Base-by-base conservation (phyloP, 30 jellyfish, hydroid and myxozoan species). In the Aurelia sp. region DNA sequence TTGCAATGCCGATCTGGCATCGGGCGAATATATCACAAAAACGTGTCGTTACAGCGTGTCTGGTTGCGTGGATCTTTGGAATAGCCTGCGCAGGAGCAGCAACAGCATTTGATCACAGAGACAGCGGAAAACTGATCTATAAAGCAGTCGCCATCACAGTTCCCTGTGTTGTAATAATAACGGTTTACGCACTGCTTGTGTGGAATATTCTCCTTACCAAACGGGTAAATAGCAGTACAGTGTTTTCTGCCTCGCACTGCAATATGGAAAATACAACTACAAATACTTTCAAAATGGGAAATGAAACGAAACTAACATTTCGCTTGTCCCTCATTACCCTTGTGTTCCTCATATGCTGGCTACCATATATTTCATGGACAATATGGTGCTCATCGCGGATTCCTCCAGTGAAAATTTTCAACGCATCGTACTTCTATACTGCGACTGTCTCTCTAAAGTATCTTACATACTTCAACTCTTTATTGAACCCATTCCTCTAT, bases 321-420 rank as follows among this genome's bases (percentile, higher is more conserved):
- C 89, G 89, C 27, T 53, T 78, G 27, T 78, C 89, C 13, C 79
- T 78, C 30, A 31, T 78, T 7, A 78, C 89, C 19, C 27, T 78
- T n/a, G 79, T 74, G 19, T 78, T 78, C 21, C 52, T 78, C 20
- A 5, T 78, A 19, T 78, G 89, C 55, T 78, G 89, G 89, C 51
- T 78, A 37, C 89, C 89, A 3, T 78, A 62, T 48, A 78, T 78
- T 31, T 78, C 79, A 18, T 78, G 89, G 89, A 47, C 66, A 30
- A 21, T 78, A 57, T 62, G 79, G 89, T 47, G 23, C 16, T 57
- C 89, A 48, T 55, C 81, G 11, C 12, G 71, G 12, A 78, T n/a
- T 22, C 20, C 27, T 17, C 33, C 52, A 17, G 79, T 23, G 57
- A 21, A n/a, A 16, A 78, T 78, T 33, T 69, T 55, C 18, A 62